Evolutionary conservation across 2,888 invertebrate species (phyloP).

Genomic region (Nephrotoma flavescens): DNA sequence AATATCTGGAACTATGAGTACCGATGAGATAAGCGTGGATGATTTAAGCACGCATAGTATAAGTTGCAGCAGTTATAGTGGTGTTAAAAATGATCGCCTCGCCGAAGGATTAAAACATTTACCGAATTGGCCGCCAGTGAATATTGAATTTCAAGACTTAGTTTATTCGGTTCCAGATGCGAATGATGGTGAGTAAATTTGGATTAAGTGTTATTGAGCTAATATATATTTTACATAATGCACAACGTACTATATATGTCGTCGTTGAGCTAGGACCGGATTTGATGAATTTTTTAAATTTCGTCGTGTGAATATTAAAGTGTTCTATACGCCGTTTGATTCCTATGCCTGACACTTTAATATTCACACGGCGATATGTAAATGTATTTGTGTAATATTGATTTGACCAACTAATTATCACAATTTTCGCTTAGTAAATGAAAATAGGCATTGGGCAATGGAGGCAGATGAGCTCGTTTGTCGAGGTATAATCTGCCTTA

Average conservation of each 20-base stretch:
- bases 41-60: slow-evolving; percentile 15
- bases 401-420: too few species aligned
- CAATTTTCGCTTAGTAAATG: too few species aligned
- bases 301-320: too few species aligned
- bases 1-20: background rate
- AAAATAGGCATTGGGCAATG: too few species aligned
- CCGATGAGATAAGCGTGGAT: slow-evolving; percentile 22
- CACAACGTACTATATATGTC: too few species aligned
- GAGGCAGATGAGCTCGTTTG: too few species aligned
- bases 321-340: too few species aligned
- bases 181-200: slow-evolving; percentile 37
- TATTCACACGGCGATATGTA: too few species aligned
- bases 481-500: too few species aligned
- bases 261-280: background rate
- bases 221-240: background rate
- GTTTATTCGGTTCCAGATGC: slow-evolving; percentile 65
- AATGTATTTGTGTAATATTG: too few species aligned
- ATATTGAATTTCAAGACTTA: slow-evolving; percentile 72
- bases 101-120: slow-evolving; percentile 39
- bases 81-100: too few species aligned
- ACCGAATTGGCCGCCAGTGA: slow-evolving; percentile 53
- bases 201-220: background rate
- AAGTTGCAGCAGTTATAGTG: slow-evolving; percentile 17
- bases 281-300: background rate
- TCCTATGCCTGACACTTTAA: too few species aligned